Conservation (phyloP, 2,797 vertebrate species). For the Sebastes minor region DNA sequence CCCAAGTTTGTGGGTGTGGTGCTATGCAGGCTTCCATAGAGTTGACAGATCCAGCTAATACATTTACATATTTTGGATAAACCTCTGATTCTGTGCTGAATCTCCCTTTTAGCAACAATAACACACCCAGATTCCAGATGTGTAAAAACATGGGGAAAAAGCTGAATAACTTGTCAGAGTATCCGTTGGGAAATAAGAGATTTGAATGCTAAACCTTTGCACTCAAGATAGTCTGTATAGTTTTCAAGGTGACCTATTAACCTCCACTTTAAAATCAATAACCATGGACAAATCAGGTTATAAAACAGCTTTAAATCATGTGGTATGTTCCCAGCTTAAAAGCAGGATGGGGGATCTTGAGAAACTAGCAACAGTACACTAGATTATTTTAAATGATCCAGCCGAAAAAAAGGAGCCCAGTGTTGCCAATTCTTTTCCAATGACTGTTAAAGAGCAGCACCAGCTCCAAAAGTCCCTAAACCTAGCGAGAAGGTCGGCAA, state of each 20-base stretch:
- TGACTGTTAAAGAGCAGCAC: too few species aligned
- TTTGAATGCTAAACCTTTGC: not conserved
- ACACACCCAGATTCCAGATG: not conserved
- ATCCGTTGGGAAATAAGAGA: not conserved
- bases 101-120: not conserved
- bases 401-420: too few species aligned
- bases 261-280: not conserved
- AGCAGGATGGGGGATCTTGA: too few species aligned
- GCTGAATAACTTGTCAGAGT: not conserved
- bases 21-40: not conserved
- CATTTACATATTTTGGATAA: not conserved
- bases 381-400: too few species aligned
- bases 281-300: not conserved
- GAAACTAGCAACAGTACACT: too few species aligned
- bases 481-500: too few species aligned
- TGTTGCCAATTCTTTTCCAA: too few species aligned
- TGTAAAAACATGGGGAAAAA: not conserved
- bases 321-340: not conserved
- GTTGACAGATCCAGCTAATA: not conserved
- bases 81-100: not conserved
- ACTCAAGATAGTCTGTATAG: not conserved
- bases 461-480: too few species aligned
- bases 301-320: not conserved
- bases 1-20: not conserved
- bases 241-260: not conserved